These are phyloP conservation scores for Cirrhinus mrigala DNA, from an alignment of 2,797 vertebrate species.

Conservation along the genomic window DNA sequence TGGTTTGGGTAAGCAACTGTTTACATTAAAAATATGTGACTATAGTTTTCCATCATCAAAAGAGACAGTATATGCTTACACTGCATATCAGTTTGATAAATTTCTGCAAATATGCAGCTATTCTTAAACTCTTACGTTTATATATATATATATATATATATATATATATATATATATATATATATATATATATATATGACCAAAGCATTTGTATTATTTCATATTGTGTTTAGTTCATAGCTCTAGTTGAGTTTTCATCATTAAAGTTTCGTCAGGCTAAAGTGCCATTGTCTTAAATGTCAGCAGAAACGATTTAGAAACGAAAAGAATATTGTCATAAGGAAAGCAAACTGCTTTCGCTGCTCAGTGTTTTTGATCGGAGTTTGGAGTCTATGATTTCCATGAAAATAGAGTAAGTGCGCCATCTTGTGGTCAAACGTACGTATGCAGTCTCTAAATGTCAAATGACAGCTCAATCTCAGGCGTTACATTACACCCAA, in stretches of 20 bases:
- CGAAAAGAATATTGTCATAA: background rate
- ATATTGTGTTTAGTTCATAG: background rate
- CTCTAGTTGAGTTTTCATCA: background rate
- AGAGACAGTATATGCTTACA: background rate
- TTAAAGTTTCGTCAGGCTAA: background rate
- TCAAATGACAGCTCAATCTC: background rate
- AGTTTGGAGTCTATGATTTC: background rate
- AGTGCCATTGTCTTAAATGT: background rate
- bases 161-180: no score
- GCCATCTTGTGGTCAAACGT: conserved; percentile 15
- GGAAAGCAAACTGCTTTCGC: background rate
- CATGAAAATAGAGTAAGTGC: background rate
- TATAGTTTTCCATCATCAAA: background rate
- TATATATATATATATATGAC: no score
- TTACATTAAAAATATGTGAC: background rate
- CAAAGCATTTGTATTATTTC: background rate
- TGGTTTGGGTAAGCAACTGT: background rate
- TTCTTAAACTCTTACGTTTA: background rate
- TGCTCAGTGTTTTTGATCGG: background rate
- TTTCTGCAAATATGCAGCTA: background rate
- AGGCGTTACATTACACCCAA: background rate
- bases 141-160: no score
- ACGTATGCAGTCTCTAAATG: background rate
- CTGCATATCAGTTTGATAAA: background rate
- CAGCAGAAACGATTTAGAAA: background rate